Percentiles rank a stretch among this genome's conserved stretches.
Conservation (phyloP, 2,113 vertebrate genomes). For the Passer montanus region DNA sequence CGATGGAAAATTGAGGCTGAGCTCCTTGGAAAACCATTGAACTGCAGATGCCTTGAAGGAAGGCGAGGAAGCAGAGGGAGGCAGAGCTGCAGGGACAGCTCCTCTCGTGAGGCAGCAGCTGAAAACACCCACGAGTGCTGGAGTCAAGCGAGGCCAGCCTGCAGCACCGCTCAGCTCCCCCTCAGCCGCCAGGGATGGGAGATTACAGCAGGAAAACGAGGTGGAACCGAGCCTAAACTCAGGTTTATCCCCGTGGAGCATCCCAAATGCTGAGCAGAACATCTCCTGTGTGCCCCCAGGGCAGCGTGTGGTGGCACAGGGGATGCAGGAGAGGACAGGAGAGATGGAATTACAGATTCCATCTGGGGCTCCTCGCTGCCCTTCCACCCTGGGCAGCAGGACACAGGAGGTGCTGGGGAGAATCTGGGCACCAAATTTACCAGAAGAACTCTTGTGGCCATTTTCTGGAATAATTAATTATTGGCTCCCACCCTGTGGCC, state of each 20-base stretch:
- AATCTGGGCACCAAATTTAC: not conserved
- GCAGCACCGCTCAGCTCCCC: not conserved
- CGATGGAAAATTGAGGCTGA: accelerated
- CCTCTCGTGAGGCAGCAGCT: not conserved
- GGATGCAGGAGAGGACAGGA: accelerated
- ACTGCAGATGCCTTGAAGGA: not conserved
- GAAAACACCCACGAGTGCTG: not conserved
- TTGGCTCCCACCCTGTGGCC: not conserved
- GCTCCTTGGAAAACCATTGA: not conserved
- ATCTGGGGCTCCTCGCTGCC: not conserved
- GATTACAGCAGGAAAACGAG: not conserved
- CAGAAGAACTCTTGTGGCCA: not conserved
- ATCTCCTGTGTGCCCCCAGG: not conserved
- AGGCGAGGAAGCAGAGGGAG: not conserved
- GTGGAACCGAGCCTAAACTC: not conserved
- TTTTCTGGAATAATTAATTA: not conserved
- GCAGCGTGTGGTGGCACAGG: not conserved
- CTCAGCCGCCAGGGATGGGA: not conserved
- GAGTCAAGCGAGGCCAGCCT: not conserved
- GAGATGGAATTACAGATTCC: not conserved
- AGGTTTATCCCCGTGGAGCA: not conserved
- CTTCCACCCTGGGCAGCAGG: not conserved
- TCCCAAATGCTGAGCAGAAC: not conserved
- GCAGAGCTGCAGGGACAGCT: not conserved
- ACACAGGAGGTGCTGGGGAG: not conserved